These are phyloP conservation scores for Mustelus asterias DNA, from an alignment of 2,113 vertebrate species.

Conservation along the genomic window DNA sequence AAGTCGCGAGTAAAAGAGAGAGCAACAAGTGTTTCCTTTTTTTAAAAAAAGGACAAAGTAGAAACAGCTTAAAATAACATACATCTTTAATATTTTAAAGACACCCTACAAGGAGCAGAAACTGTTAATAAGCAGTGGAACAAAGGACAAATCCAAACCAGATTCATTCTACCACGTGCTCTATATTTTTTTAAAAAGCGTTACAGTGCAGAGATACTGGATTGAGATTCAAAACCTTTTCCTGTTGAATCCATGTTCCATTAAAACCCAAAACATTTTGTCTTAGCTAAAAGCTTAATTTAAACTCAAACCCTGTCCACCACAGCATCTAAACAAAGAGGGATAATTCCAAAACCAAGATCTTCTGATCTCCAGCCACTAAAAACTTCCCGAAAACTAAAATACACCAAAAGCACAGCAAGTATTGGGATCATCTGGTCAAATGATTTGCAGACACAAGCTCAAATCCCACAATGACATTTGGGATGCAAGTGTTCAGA, in stretches of 20 bases:
- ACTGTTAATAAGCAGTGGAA: not conserved
- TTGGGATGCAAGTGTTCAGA: not conserved
- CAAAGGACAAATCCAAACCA: not conserved
- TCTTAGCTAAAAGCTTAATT: not conserved
- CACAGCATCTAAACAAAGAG: not conserved
- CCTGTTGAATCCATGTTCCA: not conserved
- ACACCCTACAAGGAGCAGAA: not conserved
- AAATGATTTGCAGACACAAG: too few species aligned
- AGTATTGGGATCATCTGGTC: not conserved
- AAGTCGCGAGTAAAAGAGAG: too few species aligned
- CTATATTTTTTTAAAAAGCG: not conserved
- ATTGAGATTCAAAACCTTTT: not conserved
- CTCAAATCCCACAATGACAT: too few species aligned
- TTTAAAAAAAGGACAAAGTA: not conserved
- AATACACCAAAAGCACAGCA: not conserved
- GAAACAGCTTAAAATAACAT: not conserved
- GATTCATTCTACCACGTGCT: not conserved
- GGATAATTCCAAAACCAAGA: not conserved
- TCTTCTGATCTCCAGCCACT: not conserved
- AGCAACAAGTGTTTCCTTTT: not conserved
- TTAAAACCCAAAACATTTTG: not conserved
- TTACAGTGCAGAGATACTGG: not conserved
- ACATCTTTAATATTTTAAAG: not conserved
- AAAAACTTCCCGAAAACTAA: not conserved
- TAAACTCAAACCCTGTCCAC: not conserved